Conservation (phyloP, 30 jellyfish, hydroid and myxozoan species). For the Hydractinia echinata region DNA sequence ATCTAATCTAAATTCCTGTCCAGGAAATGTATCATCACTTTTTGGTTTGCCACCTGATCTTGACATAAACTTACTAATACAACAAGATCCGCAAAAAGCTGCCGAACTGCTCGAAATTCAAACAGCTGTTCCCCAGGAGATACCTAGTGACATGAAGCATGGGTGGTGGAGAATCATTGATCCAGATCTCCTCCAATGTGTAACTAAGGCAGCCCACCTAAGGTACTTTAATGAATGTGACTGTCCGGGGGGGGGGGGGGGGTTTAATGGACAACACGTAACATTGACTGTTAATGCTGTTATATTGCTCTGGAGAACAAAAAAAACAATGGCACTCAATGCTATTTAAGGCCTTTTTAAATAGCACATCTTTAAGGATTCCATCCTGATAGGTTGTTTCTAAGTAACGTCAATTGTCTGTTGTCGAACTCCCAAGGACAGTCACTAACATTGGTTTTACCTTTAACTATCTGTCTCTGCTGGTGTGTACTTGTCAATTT, state of each 20-base stretch:
- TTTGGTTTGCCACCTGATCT: conserved; percentile 63
- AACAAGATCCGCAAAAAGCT: conserved; percentile 90
- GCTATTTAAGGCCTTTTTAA: too few species aligned
- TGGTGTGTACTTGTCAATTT: neutral
- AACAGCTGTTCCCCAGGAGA: conserved; percentile 70
- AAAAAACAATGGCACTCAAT: too few species aligned
- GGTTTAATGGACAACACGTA: too few species aligned
- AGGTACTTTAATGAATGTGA: conserved; percentile 36
- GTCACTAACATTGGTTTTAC: too few species aligned
- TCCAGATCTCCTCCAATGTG: conserved; percentile 56
- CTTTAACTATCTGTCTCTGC: neutral
- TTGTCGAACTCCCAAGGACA: too few species aligned
- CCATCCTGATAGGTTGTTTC: too few species aligned
- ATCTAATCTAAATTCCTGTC: neutral
- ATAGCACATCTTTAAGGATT: too few species aligned
- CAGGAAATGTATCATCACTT: conserved; percentile 2
- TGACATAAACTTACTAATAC: conserved; percentile 64
- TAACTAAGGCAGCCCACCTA: conserved; percentile 56
- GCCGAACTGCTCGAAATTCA: conserved; percentile 85
- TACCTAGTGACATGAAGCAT: conserved; percentile 63
- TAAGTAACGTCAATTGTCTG: too few species aligned
- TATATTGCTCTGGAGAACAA: too few species aligned
- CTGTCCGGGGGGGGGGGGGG: too few species aligned
- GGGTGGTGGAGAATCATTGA: conserved; percentile 98
- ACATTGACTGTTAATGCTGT: too few species aligned